Percentiles rank a stretch among this genome's conserved stretches.
These are phyloP conservation scores for Nerophis lumbriciformis DNA, from an alignment of 2,113 vertebrate species.

Conservation along the genomic window DNA sequence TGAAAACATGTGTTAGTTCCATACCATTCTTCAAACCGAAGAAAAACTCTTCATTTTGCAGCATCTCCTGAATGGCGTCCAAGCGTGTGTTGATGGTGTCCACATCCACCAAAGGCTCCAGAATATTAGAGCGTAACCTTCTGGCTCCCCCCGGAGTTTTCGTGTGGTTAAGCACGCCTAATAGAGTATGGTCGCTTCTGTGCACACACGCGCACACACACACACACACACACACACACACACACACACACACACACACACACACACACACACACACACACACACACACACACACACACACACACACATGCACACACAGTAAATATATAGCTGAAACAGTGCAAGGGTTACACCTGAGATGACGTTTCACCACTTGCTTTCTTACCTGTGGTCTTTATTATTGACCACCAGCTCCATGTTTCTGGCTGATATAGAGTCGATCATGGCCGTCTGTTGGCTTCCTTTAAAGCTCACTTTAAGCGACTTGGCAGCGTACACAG, in stretches of 20 bases:
- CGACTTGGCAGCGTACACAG: constrained; percentile 88
- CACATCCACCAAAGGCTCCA: constrained; percentile 85
- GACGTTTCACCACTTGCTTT: background rate
- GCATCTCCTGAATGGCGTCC: constrained; percentile 87
- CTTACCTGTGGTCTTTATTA: constrained; percentile 85
- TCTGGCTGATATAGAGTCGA: constrained; percentile 86
- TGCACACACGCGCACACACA: constrained; percentile 6
- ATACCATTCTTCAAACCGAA: constrained; percentile 87
- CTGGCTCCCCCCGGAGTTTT: constrained; percentile 90
- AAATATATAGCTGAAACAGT: background rate
- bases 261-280: constrained; percentile 7
- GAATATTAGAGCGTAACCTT: constrained; percentile 88
- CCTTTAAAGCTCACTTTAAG: constrained; percentile 90
- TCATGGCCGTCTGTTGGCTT: constrained; percentile 94
- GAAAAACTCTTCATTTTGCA: constrained; percentile 89
- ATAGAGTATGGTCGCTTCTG: constrained; percentile 85
- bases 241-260: constrained; percentile 6
- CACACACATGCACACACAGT: constrained; percentile 5
- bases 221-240: constrained; percentile 11
- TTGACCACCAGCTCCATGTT: constrained; percentile 92
- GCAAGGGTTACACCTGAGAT: background rate
- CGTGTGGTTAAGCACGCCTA: constrained; percentile 90
- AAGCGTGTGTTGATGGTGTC: constrained; percentile 87
- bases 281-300: constrained; percentile 14
- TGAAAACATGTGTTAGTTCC: background rate